Evolutionary conservation across 2,113 vertebrate genomes (phyloP).

Genomic region (Cyrtonyx montezumae): DNA sequence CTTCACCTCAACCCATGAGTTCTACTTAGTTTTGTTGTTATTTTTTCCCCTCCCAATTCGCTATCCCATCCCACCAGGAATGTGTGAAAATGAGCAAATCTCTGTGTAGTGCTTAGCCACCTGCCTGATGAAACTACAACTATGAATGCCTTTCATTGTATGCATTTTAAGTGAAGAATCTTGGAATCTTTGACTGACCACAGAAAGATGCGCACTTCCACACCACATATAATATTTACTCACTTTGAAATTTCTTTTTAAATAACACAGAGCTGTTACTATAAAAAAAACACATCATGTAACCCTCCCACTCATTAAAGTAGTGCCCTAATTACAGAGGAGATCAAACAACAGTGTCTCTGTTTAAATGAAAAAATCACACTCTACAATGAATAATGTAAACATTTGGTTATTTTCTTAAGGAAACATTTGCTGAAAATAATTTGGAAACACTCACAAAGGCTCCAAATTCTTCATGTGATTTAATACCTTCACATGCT

Average conservation of each 20-base stretch:
- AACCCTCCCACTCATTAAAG: not conserved
- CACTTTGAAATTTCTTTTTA: not conserved
- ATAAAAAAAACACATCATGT: not conserved
- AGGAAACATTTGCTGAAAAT: not conserved
- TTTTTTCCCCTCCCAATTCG: too few relatives aligned
- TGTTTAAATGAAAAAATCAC: too few relatives aligned
- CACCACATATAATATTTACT: not conserved
- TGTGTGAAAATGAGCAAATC: too few relatives aligned
- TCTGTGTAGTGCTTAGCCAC: too few relatives aligned
- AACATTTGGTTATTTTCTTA: too few relatives aligned
- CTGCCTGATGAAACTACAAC: not conserved
- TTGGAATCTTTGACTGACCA: not conserved
- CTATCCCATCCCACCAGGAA: too few relatives aligned
- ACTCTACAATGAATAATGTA: not conserved
- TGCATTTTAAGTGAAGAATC: not conserved
- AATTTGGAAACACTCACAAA: constrained; percentile 53
- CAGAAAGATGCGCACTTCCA: not conserved
- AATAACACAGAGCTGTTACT: not conserved
- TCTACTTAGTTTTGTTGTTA: too few relatives aligned
- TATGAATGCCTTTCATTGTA: not conserved
- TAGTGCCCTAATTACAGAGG: not conserved
- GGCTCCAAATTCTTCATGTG: not conserved
- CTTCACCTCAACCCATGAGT: too few relatives aligned
- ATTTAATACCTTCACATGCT: not conserved
- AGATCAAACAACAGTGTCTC: too few relatives aligned